phyloP scores from a whole-genome alignment of 2,113 vertebrate species.

The Microtus richardsoni region DNA sequence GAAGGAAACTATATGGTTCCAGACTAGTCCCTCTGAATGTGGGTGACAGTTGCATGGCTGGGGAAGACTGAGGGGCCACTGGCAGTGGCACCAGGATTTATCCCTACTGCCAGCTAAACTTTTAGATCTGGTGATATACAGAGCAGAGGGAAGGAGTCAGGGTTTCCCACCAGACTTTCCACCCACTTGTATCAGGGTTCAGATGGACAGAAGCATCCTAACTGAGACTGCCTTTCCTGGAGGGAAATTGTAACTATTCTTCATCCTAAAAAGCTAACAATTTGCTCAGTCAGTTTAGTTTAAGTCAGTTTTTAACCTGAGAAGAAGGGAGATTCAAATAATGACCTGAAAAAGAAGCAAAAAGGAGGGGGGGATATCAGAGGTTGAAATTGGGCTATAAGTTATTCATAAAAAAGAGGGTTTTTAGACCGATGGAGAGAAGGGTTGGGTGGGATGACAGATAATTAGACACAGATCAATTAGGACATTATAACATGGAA shows the following conservation, averaged over 20 bases:
- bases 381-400: background rate
- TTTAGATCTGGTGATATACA: background rate
- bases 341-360: slow-evolving; percentile 3
- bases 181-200: background rate
- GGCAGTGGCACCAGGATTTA: no score
- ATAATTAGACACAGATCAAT: background rate
- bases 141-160: background rate
- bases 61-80: no score
- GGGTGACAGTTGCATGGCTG: no score
- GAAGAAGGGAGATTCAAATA: slow-evolving; percentile 22
- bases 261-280: background rate
- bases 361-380: background rate
- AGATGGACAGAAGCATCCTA: background rate
- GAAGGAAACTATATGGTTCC: no score
- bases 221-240: background rate
- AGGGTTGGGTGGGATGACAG: background rate
- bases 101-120: background rate
- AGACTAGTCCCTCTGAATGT: no score
- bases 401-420: background rate
- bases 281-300: background rate
- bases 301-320: background rate
- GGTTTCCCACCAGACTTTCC: background rate
- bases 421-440: background rate
- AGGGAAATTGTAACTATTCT: background rate
- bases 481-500: background rate